These are phyloP conservation scores for Sciurus carolinensis DNA, from an alignment of 2,797 vertebrate genomes.

Conservation along the genomic window DNA sequence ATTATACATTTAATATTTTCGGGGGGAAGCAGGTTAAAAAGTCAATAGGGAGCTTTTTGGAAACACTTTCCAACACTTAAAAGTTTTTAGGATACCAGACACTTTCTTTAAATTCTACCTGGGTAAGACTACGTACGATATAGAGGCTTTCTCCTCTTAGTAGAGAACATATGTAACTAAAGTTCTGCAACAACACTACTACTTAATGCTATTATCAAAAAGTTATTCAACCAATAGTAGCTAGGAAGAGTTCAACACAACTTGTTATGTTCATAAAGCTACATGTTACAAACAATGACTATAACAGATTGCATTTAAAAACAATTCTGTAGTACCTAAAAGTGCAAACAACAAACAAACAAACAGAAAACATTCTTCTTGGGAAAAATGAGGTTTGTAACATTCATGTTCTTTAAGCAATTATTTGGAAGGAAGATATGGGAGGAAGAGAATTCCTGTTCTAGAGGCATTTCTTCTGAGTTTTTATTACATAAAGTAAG, in stretches of 20 bases:
- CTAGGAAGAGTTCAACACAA: background rate
- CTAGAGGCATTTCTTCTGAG: no score
- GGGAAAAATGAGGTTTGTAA: constrained; percentile 46
- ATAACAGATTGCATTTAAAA: background rate
- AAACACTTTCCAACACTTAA: constrained; percentile 43
- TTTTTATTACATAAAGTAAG: constrained; percentile 3
- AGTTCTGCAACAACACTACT: background rate
- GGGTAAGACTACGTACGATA: background rate
- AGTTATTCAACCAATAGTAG: constrained; percentile 18
- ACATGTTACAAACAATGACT: background rate
- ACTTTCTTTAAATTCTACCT: constrained; percentile 16
- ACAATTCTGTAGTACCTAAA: no score
- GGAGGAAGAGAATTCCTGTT: no score
- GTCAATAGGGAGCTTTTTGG: background rate
- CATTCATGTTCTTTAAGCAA: constrained; percentile 21
- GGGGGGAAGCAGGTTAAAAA: background rate
- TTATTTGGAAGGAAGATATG: no score
- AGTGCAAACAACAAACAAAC: background rate
- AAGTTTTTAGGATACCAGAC: background rate
- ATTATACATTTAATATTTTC: background rate
- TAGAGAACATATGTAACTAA: background rate
- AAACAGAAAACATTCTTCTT: background rate
- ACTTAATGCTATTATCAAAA: constrained; percentile 23
- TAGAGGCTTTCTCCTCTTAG: background rate
- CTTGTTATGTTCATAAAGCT: constrained; percentile 31